These are phyloP conservation scores for Pogonocherus hispidulus DNA, from an alignment of 2,888 invertebrate species.

Conservation along the genomic window DNA sequence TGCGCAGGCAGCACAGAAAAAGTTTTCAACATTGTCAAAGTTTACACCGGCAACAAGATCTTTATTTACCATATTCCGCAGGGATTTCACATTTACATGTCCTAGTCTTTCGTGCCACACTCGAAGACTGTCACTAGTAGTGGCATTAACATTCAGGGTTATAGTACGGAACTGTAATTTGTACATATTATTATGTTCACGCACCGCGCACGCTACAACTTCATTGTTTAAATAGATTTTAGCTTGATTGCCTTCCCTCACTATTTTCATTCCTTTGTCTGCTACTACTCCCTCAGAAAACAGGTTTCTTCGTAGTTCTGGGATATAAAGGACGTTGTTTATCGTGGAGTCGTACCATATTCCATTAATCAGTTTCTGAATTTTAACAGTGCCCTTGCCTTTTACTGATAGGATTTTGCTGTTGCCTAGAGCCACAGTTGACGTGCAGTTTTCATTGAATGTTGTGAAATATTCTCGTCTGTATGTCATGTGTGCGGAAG, in stretches of 20 bases:
- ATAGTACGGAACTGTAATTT: no score
- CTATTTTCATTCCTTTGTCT: background rate
- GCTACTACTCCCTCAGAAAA: background rate
- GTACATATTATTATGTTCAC: no score
- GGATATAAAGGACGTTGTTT: background rate
- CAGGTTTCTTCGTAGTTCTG: background rate
- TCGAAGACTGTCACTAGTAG: no score
- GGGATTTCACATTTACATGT: no score
- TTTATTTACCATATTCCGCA: no score
- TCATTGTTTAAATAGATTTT: background rate
- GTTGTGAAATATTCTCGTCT: background rate
- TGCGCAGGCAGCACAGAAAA: no score
- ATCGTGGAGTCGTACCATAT: background rate
- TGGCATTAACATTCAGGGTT: no score
- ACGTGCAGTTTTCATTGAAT: background rate
- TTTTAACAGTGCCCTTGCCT: background rate
- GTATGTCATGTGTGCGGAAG: background rate
- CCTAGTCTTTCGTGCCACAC: no score
- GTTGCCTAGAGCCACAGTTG: background rate
- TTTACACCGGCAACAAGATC: no score
- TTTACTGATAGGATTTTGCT: background rate
- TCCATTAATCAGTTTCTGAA: background rate
- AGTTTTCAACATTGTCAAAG: no score
- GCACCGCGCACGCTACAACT: no score
- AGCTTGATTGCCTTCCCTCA: background rate